Evolutionary conservation across 92 coral and sea anemone genomes (phyloP).

Genomic region (Metridium senile): DNA sequence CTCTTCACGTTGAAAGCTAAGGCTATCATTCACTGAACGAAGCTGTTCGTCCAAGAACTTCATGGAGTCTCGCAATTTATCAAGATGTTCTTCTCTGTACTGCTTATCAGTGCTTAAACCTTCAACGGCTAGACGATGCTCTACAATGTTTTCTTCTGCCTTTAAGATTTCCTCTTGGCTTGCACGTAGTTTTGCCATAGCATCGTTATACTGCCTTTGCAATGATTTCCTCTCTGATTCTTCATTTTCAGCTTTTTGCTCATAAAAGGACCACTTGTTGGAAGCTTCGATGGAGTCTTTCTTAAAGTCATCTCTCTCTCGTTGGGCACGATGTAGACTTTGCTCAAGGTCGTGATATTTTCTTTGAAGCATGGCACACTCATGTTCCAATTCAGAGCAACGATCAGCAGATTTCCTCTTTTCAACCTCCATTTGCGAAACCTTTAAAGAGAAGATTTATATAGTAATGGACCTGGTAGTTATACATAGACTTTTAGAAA

Average conservation of each 20-base stretch:
- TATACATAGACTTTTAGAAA: no score
- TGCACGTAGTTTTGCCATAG: constrained; percentile 49
- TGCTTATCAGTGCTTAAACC: constrained; percentile 63
- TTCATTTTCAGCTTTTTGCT: constrained; percentile 56
- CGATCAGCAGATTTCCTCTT: constrained; percentile 57
- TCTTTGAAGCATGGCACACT: constrained; percentile 55
- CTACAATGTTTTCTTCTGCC: constrained; percentile 74
- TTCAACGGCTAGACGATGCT: constrained; percentile 57
- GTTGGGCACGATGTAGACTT: constrained; percentile 47
- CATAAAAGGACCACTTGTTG: constrained; percentile 54
- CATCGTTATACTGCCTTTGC: constrained; percentile 68
- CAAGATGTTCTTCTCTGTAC: constrained; percentile 45
- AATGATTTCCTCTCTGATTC: constrained; percentile 61
- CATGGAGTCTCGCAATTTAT: constrained; percentile 57
- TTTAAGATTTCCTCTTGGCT: constrained; percentile 71
- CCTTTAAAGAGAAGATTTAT: neutral
- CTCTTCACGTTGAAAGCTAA: constrained; percentile 56
- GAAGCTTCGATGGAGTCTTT: constrained; percentile 64
- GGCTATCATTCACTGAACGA: constrained; percentile 47
- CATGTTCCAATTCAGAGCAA: constrained; percentile 60
- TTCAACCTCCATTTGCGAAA: constrained; percentile 35
- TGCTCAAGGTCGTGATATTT: constrained; percentile 65
- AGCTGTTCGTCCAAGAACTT: constrained; percentile 65
- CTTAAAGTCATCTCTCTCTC: constrained; percentile 73
- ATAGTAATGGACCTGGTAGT: no score